Conservation (phyloP, 2,888 invertebrate species). For the Apodemia duryi region DNA sequence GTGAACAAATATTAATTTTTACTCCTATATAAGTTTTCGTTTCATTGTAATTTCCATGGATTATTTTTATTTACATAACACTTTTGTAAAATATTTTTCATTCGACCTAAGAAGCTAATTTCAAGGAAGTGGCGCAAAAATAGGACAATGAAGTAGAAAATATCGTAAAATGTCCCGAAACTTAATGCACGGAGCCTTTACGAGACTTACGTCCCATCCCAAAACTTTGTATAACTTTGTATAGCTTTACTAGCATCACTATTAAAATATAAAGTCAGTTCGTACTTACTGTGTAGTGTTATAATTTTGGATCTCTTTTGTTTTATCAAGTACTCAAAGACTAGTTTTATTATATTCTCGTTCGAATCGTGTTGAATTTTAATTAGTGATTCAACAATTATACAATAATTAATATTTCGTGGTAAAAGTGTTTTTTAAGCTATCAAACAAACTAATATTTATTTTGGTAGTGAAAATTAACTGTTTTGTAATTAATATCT, state of each 20-base stretch:
- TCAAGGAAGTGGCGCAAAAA: no score
- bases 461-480: no score
- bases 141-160: neutral
- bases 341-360: neutral
- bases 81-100: no score
- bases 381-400: neutral
- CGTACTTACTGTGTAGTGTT: neutral
- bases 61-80: no score
- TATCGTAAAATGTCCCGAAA: slow-evolving; percentile 4
- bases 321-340: neutral
- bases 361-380: neutral
- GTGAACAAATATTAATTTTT: no score
- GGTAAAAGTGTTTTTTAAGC: no score
- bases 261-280: neutral
- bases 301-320: neutral
- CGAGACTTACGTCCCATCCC: neutral
- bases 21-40: no score
- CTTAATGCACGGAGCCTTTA: neutral
- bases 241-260: slow-evolving; percentile 11
- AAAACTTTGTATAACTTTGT: slow-evolving; percentile 15
- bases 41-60: no score
- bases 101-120: neutral
- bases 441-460: no score
- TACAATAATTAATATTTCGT: no score
- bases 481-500: no score